Conservation (phyloP, 2,797 vertebrate genomes). For the Lates japonicus region DNA sequence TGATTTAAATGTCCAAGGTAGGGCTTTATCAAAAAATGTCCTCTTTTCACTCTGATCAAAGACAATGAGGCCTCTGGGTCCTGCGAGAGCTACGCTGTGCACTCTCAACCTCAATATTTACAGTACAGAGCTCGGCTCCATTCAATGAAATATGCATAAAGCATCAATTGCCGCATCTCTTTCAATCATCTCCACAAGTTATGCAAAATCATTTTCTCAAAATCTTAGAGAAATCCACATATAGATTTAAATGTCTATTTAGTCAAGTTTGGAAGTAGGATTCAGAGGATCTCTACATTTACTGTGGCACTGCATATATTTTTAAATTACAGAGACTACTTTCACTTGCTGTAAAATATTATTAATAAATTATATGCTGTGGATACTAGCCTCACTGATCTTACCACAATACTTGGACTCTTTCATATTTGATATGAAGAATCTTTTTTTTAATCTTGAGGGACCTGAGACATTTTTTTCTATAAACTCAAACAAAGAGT, state of each 20-base stretch:
- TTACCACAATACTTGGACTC: slow-evolving; percentile 51
- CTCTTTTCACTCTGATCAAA: slow-evolving; percentile 70
- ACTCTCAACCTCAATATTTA: slow-evolving; percentile 70
- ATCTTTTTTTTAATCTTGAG: slow-evolving; percentile 23
- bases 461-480: slow-evolving; percentile 2
- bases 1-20: slow-evolving; percentile 72
- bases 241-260: slow-evolving; percentile 53
- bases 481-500: slow-evolving; percentile 43
- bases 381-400: slow-evolving; percentile 61
- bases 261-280: slow-evolving; percentile 30
- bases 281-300: slow-evolving; percentile 38
- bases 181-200: slow-evolving; percentile 52
- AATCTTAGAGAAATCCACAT: slow-evolving; percentile 42
- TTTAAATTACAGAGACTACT: slow-evolving; percentile 46
- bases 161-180: slow-evolving; percentile 55
- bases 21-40: slow-evolving; percentile 72
- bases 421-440: slow-evolving; percentile 49
- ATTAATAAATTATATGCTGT: slow-evolving; percentile 75
- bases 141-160: slow-evolving; percentile 77
- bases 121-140: slow-evolving; percentile 41
- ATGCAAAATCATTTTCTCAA: slow-evolving; percentile 44
- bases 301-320: slow-evolving; percentile 46
- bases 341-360: slow-evolving; percentile 56
- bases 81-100: slow-evolving; percentile 53
- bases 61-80: slow-evolving; percentile 53